Evolutionary conservation across 92 coral and sea anemone genomes (phyloP).

Genomic region (Porites cylindrica): DNA sequence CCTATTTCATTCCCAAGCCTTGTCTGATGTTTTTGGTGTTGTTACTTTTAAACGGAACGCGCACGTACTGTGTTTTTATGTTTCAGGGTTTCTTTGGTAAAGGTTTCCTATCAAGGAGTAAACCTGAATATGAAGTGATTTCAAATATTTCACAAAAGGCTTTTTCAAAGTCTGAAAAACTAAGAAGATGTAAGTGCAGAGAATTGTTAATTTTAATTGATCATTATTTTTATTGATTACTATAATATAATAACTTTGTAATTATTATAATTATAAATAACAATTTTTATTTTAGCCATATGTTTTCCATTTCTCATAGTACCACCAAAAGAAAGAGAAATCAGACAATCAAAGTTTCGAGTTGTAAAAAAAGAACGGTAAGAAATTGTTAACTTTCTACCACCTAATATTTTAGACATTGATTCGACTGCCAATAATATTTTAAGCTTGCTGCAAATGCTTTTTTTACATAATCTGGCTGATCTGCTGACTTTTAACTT

Average conservation of each 20-base stretch:
- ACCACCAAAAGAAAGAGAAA: constrained; percentile 94
- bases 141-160: constrained; percentile 96
- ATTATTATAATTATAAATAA: background rate
- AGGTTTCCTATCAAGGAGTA: constrained; percentile 94
- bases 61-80: background rate
- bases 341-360: constrained; percentile 94
- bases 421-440: too few relatives aligned
- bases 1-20: too few relatives aligned
- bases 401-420: too few relatives aligned
- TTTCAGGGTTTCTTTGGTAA: constrained; percentile 97
- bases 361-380: constrained; percentile 93
- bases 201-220: too few relatives aligned
- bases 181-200: constrained; percentile 89
- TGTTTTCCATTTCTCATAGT: constrained; percentile 55
- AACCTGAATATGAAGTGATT: constrained; percentile 87
- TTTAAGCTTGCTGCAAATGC: too few relatives aligned
- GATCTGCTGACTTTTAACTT: too few relatives aligned
- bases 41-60: too few relatives aligned
- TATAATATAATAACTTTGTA: too few relatives aligned
- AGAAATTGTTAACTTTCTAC: background rate
- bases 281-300: background rate
- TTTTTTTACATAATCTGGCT: too few relatives aligned
- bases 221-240: too few relatives aligned
- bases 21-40: too few relatives aligned
- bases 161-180: constrained; percentile 91